These are phyloP conservation scores for Drosophila kuntzei DNA, from an alignment of 2,888 invertebrate genomes.

Conservation along the genomic window DNA sequence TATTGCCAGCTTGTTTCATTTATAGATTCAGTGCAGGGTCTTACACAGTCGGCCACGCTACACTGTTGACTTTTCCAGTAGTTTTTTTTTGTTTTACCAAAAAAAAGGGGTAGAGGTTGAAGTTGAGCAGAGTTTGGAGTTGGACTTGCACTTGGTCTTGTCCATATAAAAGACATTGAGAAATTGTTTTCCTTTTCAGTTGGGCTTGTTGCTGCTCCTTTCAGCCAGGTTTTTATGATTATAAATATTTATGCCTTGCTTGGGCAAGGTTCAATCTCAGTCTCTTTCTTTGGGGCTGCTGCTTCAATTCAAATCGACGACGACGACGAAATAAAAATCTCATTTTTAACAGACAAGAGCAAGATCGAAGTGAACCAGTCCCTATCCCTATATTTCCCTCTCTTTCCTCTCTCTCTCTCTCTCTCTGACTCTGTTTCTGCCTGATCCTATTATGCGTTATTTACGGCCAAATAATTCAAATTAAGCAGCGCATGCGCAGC, in stretches of 20 bases:
- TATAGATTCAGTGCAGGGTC: background rate
- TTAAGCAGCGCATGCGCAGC: slow-evolving; percentile 73
- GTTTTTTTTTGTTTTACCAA: background rate
- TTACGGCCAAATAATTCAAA: slow-evolving; percentile 84
- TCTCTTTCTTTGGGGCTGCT: slow-evolving; percentile 23
- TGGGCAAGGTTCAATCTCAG: slow-evolving; percentile 7
- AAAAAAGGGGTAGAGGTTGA: slow-evolving; percentile 40
- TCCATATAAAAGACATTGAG: slow-evolving; percentile 80
- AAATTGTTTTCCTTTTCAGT: slow-evolving; percentile 80
- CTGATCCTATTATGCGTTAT: slow-evolving; percentile 78
- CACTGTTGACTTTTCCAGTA: background rate
- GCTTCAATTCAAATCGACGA: slow-evolving; percentile 67
- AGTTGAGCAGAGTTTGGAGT: slow-evolving; percentile 16
- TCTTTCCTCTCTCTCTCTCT: background rate
- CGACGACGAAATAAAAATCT: slow-evolving; percentile 71
- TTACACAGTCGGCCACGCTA: background rate
- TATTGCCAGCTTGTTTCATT: too few species aligned
- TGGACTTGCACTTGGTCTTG: slow-evolving; percentile 21
- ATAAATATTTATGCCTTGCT: slow-evolving; percentile 78
- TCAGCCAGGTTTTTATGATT: slow-evolving; percentile 72
- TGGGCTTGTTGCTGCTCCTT: slow-evolving; percentile 56
- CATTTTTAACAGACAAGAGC: slow-evolving; percentile 64
- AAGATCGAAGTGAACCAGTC: slow-evolving; percentile 24
- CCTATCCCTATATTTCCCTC: slow-evolving; percentile 18
- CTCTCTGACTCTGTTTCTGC: background rate